These are phyloP conservation scores for Trematomus bernacchii DNA, from an alignment of 2,797 vertebrate species.

Conservation along the genomic window DNA sequence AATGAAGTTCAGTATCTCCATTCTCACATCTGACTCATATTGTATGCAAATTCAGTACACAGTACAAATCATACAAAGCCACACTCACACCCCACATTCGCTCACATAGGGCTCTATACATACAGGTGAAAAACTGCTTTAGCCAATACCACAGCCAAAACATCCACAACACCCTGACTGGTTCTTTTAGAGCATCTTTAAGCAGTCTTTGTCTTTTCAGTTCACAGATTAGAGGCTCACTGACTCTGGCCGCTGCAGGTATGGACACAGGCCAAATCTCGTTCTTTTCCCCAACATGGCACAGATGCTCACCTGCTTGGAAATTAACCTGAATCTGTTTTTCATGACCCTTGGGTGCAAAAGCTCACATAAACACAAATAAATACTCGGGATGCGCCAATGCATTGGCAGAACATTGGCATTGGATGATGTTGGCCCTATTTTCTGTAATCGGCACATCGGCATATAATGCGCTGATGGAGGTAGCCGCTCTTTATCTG, in stretches of 20 bases:
- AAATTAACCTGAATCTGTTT: too few relatives aligned
- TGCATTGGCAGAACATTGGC: too few relatives aligned
- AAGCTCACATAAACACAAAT: too few relatives aligned
- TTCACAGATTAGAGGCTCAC: constrained; percentile 46
- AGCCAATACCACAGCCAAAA: constrained; percentile 1
- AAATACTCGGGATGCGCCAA: too few relatives aligned
- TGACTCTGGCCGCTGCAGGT: constrained; percentile 19
- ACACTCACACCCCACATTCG: background rate
- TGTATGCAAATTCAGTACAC: constrained; percentile 23
- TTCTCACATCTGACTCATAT: constrained; percentile 33
- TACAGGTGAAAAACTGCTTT: constrained; percentile 4
- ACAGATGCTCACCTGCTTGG: background rate
- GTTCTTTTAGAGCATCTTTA: constrained; percentile 6
- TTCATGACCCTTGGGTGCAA: too few relatives aligned
- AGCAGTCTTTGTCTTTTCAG: constrained; percentile 23
- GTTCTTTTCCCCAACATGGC: constrained; percentile 9
- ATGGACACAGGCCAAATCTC: constrained; percentile 17
- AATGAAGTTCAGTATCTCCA: constrained; percentile 30
- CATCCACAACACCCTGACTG: constrained; percentile 11
- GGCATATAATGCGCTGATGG: too few relatives aligned
- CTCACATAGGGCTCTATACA: constrained; percentile 6
- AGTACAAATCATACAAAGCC: background rate
- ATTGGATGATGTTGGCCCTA: too few relatives aligned
- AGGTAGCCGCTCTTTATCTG: too few relatives aligned
- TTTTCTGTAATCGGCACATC: too few relatives aligned